Evolutionary conservation across 2,797 vertebrate genomes (phyloP), one percentile per base, ranked within the genome.

Genomic region (Rhinoraja longicauda): DNA sequence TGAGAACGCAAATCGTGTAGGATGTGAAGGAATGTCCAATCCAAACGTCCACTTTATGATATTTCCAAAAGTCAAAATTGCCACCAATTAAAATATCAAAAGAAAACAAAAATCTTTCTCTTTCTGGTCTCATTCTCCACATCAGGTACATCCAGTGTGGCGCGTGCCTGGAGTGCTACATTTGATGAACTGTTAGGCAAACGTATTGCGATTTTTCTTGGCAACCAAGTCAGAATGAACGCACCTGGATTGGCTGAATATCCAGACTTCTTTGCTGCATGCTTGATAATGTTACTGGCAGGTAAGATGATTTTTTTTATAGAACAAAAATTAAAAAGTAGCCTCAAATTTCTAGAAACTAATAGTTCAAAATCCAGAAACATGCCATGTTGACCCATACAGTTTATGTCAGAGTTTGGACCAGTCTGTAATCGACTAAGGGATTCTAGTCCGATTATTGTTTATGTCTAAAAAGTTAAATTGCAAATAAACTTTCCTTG

Each of bases 91-190:
- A n/a, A 45, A 29, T 24, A 24, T 12, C 1, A 24, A 15, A 92
- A 72, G 4, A 15, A 10, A 90, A 17, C n/a, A 72, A 21, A 19
- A 13, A 67, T 17, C 19, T 73, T 21, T 13, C n/a, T 53, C 32
- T 72, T 21, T 64, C 32, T 12, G 10, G n/a, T 75, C 79, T 12
- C 1, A 10, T 67, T 67, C 86, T 94, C 93, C 53, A 93, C 62
- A 78, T 93, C 94, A 98, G 98, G 98, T 76, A 97, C 98, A 0
- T 97, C 98, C 57, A 98, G 98, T 0, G 97, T 98, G 0, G 97
- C 97, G 0, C 94, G 96, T 79, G 98, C 98, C 0, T 98, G 98
- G 98, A 98, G 98, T 0, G 96, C 97, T 13, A 98, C 97, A 0
- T 98, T 98, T 90, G 98, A 98, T 94, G 97, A 98, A 88, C 96